Conservation (phyloP, 2,888 invertebrate genomes). For the Thera britannica region DNA sequence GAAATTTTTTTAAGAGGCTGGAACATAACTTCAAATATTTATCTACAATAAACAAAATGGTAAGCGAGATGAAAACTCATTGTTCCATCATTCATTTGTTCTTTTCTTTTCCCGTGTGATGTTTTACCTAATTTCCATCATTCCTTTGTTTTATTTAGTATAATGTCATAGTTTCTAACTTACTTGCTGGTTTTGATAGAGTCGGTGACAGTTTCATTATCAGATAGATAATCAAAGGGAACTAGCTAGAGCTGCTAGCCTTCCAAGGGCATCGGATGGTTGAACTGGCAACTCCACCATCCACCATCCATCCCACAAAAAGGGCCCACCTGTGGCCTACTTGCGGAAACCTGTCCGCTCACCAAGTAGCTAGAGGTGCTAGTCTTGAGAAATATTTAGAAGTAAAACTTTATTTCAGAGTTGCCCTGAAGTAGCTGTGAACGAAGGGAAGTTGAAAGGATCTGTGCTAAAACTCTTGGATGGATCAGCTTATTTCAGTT, state of each 20-base stretch:
- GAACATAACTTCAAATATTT: conserved; percentile 7
- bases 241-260: no score
- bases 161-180: no score
- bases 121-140: not conserved
- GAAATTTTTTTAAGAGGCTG: conserved; percentile 1
- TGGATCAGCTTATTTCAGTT: conserved; percentile 50
- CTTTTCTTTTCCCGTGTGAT: not conserved
- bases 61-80: not conserved
- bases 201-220: no score
- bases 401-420: not conserved
- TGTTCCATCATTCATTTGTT: not conserved
- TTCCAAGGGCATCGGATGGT: no score
- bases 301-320: no score
- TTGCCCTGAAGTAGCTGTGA: conserved; percentile 11
- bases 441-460: conserved; percentile 16
- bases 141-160: no score
- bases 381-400: not conserved
- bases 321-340: no score
- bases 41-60: conserved; percentile 1
- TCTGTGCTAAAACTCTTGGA: conserved; percentile 11
- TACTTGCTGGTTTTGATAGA: no score
- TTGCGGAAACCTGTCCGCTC: not conserved
- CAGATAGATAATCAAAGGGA: no score
- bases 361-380: no score
- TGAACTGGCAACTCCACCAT: no score